These are phyloP conservation scores for Chascanopsetta lugubris DNA, from an alignment of 2,113 vertebrate species.

Conservation along the genomic window DNA sequence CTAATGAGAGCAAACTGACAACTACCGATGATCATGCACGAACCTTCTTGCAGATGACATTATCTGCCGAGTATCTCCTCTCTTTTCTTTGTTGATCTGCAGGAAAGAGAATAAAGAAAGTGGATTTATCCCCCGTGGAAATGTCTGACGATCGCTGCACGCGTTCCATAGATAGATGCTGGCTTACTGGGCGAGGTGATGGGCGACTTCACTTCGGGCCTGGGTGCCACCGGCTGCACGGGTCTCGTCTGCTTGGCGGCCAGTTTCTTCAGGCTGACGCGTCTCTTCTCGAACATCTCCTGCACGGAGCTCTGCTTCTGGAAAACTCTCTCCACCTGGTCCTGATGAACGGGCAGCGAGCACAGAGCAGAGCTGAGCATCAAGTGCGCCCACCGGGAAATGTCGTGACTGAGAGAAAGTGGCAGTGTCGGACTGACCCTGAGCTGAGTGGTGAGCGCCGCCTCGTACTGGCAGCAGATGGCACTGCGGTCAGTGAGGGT, in stretches of 20 bases:
- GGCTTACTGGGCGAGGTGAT: slow-evolving; percentile 84
- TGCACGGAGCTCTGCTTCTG: slow-evolving; percentile 93
- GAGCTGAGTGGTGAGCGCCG: slow-evolving; percentile 87
- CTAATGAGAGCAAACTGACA: no score
- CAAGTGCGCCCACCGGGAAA: neutral
- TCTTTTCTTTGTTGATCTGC: slow-evolving; percentile 81
- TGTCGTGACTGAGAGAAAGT: neutral
- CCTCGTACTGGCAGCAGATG: slow-evolving; percentile 88
- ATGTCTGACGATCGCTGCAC: neutral
- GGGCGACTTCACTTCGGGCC: slow-evolving; percentile 93
- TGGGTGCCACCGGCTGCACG: slow-evolving; percentile 94
- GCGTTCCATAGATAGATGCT: neutral
- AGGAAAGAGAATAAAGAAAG: neutral
- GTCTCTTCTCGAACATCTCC: slow-evolving; percentile 96
- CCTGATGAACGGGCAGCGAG: slow-evolving; percentile 77
- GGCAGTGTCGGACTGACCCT: slow-evolving; percentile 78
- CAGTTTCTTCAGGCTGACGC: slow-evolving; percentile 93
- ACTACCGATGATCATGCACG: neutral
- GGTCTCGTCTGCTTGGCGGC: slow-evolving; percentile 95
- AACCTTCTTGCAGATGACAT: slow-evolving; percentile 81
- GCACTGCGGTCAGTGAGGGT: slow-evolving; percentile 83
- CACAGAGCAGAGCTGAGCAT: neutral
- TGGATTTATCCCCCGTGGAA: neutral
- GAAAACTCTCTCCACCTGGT: slow-evolving; percentile 89
- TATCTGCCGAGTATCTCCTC: slow-evolving; percentile 76